These are phyloP conservation scores for Fringilla coelebs DNA, from an alignment of 2,797 vertebrate species.

Conservation along the genomic window DNA sequence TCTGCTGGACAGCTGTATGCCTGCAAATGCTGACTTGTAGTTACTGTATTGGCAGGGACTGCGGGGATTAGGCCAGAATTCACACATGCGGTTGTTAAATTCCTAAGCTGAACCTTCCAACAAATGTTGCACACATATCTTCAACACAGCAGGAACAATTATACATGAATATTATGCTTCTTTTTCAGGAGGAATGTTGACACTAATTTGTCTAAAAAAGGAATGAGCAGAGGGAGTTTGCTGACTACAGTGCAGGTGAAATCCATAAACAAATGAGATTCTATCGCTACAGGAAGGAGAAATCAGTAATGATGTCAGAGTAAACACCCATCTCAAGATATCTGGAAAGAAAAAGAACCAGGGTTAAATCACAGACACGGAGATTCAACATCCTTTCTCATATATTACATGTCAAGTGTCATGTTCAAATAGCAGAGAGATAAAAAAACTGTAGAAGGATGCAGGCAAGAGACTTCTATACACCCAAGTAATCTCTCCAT, in stretches of 20 bases:
- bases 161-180: background rate
- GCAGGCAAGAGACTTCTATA: background rate
- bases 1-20: background rate
- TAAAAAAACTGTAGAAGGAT: background rate
- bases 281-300: background rate
- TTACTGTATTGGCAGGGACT: background rate
- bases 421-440: background rate
- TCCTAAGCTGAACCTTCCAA: constrained; percentile 17
- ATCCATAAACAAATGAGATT: background rate
- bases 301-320: background rate
- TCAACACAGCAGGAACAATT: constrained; percentile 30
- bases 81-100: background rate
- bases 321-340: background rate
- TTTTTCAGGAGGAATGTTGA: constrained; percentile 8
- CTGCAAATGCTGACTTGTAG: background rate
- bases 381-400: background rate
- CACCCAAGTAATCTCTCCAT: background rate
- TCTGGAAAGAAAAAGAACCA: background rate
- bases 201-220: background rate
- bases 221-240: background rate
- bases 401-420: background rate
- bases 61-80: background rate
- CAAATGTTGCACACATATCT: background rate
- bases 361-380: background rate
- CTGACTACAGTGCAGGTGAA: background rate